Evolutionary conservation across 2,797 vertebrate species (phyloP), one percentile per base, ranked within the genome.

Genomic region (Eulemur coronatus): DNA sequence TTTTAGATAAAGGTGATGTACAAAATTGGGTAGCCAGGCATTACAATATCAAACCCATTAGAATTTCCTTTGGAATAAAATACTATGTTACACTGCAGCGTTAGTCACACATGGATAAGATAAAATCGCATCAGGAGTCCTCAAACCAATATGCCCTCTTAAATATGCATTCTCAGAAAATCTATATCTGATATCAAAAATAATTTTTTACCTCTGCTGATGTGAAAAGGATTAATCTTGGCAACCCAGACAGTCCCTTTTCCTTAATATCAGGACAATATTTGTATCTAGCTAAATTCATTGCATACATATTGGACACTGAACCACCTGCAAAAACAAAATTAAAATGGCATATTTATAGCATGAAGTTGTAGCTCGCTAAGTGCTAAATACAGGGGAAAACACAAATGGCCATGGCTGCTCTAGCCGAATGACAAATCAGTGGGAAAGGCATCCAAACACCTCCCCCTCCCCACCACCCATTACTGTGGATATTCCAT

Each of bases 221-320:
- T 41, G 99, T 92, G n/a, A 99, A 99, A 93, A 99, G 97, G 69
- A 99, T 99, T 86, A 99, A 98, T 89, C 98, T 98, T 76, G 99
- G 99, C 95, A 98, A 97, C 69, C 98, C 98, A 48, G 98, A 99
- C 86, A 99, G 98, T 0, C 99, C 99, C 57, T 98, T 98, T 97
- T 99, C 99, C 95, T 99, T 99, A 96, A 99, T 98, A n/a, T 99
- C 98, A 20, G 99, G 99, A 75, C 97, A 99, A 95, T 98, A 98
- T 61, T 94, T 98, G 96, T 99, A 99, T 96, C 99, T 98, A 95
- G 99, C 99, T 63, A 99, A 96, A 92, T 99, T 99, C 97, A 99
- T 98, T 35, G 99, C 99, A 35, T 99, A 99, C 99, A 99, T 99
- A 96, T 99, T 99, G 92, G 99, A 99, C 97, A 99, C 98, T 13